Evolutionary conservation across 2,113 vertebrate species (phyloP), one percentile per base, ranked within the genome.

Genomic region (Carassius gibelio): DNA sequence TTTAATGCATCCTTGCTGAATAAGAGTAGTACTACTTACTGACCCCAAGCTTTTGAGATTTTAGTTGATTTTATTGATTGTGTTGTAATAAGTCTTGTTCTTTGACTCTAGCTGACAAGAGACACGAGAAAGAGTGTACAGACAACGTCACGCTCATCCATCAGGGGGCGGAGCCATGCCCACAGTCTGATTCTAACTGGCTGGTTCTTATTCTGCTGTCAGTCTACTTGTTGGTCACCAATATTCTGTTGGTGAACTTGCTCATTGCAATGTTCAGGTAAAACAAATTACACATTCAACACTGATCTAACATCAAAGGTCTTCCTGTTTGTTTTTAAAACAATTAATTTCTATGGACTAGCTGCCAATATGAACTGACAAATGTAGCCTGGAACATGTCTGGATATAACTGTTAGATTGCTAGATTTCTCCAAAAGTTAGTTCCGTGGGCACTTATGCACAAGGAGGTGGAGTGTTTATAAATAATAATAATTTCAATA

Each of bases 201-300:
- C 94, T 97, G 85, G 96, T 96, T 10, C 93, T 96, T 26, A 45
- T 97, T 50, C 94, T 97, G 3, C 94, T 97, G 0, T 86, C 95
- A 15, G 30, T 96, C 87, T 97, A 96, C 89, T 92, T 97, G 80
- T 92, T 97, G 13, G 95, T 96, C 30, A 95, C 96, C 90, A 97
- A 97, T 90, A 95, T 97, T 62, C 90, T 97, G 6, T 91, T 97
- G 81, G 89, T 97, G 88, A 97, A 97, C 82, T 89, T 97, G 45
- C 96, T 97, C 89, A 97, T 97, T 0, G 96, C 96, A 64, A 97
- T 97, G 95, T 97, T 97, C 95, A 97, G 96, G 95, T 96, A 84
- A 83, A 36, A 26, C 26, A 48, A 36, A 17, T 5, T 19, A 13
- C 19, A 38, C 17, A 26, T 13, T 57, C 30, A 79, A 79, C 76